Evolutionary conservation across 2,888 invertebrate species (phyloP), one percentile per base, ranked within the genome.

Genomic region (Pherbina coryleti): DNA sequence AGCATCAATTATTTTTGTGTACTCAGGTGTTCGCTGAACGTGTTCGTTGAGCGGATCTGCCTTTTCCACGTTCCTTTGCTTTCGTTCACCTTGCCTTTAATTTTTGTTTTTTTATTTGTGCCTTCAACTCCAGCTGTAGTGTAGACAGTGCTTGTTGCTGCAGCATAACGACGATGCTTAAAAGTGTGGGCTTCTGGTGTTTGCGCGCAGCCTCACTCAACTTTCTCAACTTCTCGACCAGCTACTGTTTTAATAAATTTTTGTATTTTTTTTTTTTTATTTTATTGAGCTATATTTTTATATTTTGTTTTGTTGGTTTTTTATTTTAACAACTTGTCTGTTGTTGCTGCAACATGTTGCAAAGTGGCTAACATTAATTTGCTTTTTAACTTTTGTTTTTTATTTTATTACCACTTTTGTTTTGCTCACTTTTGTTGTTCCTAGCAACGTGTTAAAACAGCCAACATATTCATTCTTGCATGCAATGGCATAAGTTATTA

Each of bases 401-500:
- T 84, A 85, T 85, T 85, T 85, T 84, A 85, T 84, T 85, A 83
- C 85, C 84, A 84, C 83, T 84, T 37, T 85, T 85, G 85, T 85
- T 34, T 55, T 44, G 19, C 34, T 60, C 22, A n/a, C n/a, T n/a
- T n/a, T n/a, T n/a, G 44, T 57, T 37, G 37, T 72, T 66, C 31
- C 19, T n/a, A 4, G 53, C 34, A 22, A 19, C n/a, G 22, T 31
- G 74, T 17, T 49, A 51, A 51, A 51, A 51, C 53, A 49, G 53
- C 69, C 19, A 69, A 69, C 25, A 25, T 69, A 25, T 25, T 69
- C 69, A 69, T 51, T 69, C 51, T 25, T 28, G n/a, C 49, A 9
- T 69, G 44, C 69, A 57, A 31, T 37, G 34, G 55, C 22, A 57
- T 60, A 60, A 37, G 60, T 72, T 60, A 44, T 72, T 57, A 72